Conservation (phyloP, 2,797 vertebrate genomes). For the Euphonia xanthogaster region DNA sequence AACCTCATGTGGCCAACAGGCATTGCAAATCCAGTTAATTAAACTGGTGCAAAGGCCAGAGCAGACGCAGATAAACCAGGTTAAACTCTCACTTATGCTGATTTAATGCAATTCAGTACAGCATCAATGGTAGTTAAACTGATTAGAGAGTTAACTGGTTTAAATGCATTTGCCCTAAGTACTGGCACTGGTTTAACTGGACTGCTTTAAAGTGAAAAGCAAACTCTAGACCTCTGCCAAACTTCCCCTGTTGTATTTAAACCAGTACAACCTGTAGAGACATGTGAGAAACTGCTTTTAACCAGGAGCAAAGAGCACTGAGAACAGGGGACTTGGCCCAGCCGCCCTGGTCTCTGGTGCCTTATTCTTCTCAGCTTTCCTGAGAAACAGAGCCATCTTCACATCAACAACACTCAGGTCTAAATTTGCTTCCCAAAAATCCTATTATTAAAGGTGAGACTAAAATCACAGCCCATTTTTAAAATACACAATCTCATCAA, state of each 20-base stretch:
- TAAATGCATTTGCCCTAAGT: slow-evolving; percentile 1
- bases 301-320: not conserved
- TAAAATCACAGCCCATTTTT: slow-evolving; percentile 3
- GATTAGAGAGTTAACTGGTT: slow-evolving; percentile 26
- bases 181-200: not conserved
- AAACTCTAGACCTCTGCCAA: not conserved
- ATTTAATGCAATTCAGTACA: not conserved
- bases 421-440: slow-evolving; percentile 72
- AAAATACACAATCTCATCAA: not conserved
- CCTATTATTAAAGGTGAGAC: slow-evolving; percentile 65
- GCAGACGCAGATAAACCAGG: not conserved
- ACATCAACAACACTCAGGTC: slow-evolving; percentile 68
- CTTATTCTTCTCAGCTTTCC: slow-evolving; percentile 65
- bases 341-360: not conserved
- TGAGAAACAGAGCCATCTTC: slow-evolving; percentile 61
- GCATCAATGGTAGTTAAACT: slow-evolving; percentile 10
- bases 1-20: not conserved
- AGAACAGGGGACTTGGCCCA: not conserved
- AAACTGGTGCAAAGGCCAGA: slow-evolving; percentile 25
- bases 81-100: slow-evolving; percentile 49
- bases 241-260: not conserved
- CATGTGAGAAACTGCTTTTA: not conserved
- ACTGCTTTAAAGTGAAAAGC: not conserved
- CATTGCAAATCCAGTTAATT: not conserved
- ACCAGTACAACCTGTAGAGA: not conserved